Evolutionary conservation across 2,797 vertebrate genomes (phyloP), one percentile per base, ranked within the genome.

Genomic region (Parotocinclus haroldoi): DNA sequence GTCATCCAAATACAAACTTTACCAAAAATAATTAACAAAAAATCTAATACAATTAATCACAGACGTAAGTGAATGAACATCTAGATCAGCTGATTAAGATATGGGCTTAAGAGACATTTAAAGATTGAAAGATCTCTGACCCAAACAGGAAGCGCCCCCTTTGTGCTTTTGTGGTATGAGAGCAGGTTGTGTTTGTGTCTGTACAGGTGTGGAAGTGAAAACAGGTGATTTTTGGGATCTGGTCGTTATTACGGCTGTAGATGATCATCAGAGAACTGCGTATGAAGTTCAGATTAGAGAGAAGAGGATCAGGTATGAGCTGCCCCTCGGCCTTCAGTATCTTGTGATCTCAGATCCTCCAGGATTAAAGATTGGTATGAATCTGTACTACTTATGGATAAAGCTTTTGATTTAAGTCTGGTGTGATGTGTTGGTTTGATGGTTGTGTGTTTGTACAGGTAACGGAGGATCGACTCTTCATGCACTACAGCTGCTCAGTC

Each of bases 401-500:
- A n/a, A n/a, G n/a, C n/a, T n/a, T n/a, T n/a, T n/a, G n/a, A n/a
- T n/a, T n/a, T n/a, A n/a, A n/a, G n/a, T n/a, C n/a, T n/a, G 2
- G 10, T 17, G 27, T 53, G 10, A 12, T 7, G 3, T 19, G 8
- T 27, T 5, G 12, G 12, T 62, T 51, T 42, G 16, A 36, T 18
- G 40, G 12, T 38, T 45, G 16, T 46, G 40, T 45, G 18, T 18
- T 12, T 8, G 17, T 27, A n/a, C 64, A 99, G 97, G 96, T 67
- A 99, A 99, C 40, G 97, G 97, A 66, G 96, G 97, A 66, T 98
- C 96, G 14, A 96, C 95, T 0, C 85, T 98, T 57, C 88, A 85
- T 9, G 85, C 87, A 10, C 89, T 99, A 72, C 88, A 50, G 63
- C 80, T 81, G 75, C 82, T 99, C 73, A 80, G 83, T 69, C 86